Conservation (phyloP, 2,888 invertebrate genomes). For the Sycophila texana region DNA sequence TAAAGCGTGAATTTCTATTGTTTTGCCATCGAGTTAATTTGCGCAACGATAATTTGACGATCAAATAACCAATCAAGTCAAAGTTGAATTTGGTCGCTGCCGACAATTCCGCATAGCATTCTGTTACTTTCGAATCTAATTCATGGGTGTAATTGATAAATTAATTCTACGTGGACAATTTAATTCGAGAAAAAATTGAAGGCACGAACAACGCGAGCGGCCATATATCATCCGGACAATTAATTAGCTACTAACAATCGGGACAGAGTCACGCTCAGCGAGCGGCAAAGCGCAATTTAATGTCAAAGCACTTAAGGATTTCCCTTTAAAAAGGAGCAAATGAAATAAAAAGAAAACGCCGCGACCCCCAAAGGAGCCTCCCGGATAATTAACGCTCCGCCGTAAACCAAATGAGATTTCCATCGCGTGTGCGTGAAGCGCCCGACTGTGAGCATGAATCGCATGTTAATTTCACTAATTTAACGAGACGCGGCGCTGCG, state of each 20-base stretch:
- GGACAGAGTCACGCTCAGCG: too few relatives aligned
- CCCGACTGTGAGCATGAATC: slow-evolving; percentile 3
- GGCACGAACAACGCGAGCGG: too few relatives aligned
- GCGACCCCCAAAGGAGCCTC: slow-evolving; percentile 10
- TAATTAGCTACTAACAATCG: slow-evolving; percentile 10
- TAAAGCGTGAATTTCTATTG: not conserved
- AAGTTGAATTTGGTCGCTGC: too few relatives aligned
- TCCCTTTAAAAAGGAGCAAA: too few relatives aligned
- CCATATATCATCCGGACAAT: not conserved
- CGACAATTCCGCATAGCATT: too few relatives aligned
- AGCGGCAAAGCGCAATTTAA: too few relatives aligned
- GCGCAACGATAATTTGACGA: slow-evolving; percentile 14
- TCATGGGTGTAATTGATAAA: too few relatives aligned
- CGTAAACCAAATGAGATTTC: slow-evolving; percentile 11
- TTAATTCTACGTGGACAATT: too few relatives aligned
- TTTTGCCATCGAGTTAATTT: not conserved
- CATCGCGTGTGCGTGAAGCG: not conserved
- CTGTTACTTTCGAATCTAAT: too few relatives aligned
- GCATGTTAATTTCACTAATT: slow-evolving; percentile 45
- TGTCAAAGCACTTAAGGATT: too few relatives aligned
- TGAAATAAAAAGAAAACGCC: not conserved
- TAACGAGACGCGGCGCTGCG: slow-evolving; percentile 60
- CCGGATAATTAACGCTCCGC: slow-evolving; percentile 26
- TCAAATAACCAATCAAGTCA: slow-evolving; percentile 15
- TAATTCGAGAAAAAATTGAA: too few relatives aligned